Conservation (phyloP, 2,888 invertebrate species). For the Papilio protenor region DNA sequence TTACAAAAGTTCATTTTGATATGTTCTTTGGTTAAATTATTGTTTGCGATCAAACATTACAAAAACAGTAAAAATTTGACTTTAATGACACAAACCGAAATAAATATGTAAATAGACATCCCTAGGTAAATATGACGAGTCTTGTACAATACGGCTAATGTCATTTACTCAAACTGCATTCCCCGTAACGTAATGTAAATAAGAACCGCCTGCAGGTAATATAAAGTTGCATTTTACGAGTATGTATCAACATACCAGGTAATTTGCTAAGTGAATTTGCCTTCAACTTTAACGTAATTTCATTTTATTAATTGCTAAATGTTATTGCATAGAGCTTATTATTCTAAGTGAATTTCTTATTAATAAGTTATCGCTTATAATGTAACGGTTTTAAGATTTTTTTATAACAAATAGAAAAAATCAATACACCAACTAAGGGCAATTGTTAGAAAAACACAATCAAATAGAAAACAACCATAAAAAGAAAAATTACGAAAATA, state of each 20-base stretch:
- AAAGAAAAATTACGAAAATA: background rate
- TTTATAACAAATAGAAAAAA: too few relatives aligned
- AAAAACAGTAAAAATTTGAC: background rate
- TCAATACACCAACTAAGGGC: too few relatives aligned
- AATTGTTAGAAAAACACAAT: background rate
- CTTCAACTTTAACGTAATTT: background rate
- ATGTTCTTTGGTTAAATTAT: too few relatives aligned
- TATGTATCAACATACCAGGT: background rate
- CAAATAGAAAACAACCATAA: background rate
- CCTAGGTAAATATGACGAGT: background rate
- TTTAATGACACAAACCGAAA: background rate
- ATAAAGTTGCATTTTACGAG: conserved; percentile 3
- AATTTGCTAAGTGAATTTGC: conserved; percentile 4
- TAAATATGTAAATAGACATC: background rate
- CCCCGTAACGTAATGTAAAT: background rate
- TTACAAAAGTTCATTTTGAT: background rate
- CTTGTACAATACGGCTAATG: conserved; percentile 6
- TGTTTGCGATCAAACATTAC: too few relatives aligned
- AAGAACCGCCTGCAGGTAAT: conserved; percentile 5
- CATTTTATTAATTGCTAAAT: background rate
- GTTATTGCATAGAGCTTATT: background rate
- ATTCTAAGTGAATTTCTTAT: too few relatives aligned
- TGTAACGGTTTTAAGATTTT: background rate
- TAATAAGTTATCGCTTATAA: background rate
- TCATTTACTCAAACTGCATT: conserved; percentile 7